These are phyloP conservation scores for Chloropsis hardwickii DNA, from an alignment of 2,113 vertebrate species.

Conservation along the genomic window DNA sequence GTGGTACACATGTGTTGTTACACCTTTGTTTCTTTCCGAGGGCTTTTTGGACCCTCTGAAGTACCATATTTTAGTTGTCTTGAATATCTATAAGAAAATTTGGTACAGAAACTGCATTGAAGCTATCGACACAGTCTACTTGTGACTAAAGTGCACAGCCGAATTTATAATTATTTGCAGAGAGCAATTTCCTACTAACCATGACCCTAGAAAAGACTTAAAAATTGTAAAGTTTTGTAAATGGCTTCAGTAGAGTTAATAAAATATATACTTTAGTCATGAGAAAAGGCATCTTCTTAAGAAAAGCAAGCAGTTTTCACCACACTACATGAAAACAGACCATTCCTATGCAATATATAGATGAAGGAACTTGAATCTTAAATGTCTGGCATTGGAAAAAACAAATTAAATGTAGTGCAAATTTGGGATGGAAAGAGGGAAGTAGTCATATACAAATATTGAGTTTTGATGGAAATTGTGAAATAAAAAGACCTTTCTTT, in stretches of 20 bases:
- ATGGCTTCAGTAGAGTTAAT: not conserved
- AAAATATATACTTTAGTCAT: not conserved
- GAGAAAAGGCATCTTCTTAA: not conserved
- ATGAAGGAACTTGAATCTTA: not conserved
- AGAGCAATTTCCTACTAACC: not conserved
- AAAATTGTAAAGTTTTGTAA: not conserved
- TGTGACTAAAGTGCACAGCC: not conserved
- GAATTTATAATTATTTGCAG: not conserved
- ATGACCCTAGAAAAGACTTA: not conserved
- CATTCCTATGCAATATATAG: not conserved
- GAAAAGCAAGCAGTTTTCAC: not conserved
- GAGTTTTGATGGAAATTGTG: not conserved
- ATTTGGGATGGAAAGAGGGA: not conserved
- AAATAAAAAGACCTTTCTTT: not conserved
- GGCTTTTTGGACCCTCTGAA: not conserved
- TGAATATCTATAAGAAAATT: not conserved
- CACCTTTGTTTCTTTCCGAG: not conserved
- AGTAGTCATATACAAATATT: not conserved
- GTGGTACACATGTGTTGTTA: not conserved
- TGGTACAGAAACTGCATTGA: not conserved
- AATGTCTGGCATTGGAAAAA: not conserved
- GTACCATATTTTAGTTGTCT: not conserved
- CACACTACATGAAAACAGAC: not conserved
- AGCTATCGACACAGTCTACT: not conserved
- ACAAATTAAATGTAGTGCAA: not conserved